Evolutionary conservation across 1,140 invertebrate genomes (phyloP).

Genomic region (Heliconius congener): DNA sequence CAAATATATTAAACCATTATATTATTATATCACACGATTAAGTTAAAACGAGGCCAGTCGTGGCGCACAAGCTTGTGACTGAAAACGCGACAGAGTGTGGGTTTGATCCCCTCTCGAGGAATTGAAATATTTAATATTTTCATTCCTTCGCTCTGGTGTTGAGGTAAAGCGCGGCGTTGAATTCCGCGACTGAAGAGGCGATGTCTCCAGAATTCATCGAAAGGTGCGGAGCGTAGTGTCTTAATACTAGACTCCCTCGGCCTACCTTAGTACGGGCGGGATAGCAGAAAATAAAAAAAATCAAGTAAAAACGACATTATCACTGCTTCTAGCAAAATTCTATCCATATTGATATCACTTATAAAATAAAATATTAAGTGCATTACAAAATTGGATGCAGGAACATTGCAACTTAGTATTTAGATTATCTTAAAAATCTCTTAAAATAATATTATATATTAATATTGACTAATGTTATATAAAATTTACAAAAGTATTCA

Average conservation of each 20-base stretch:
- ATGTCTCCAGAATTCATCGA: too few relatives aligned
- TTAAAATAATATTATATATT: background rate
- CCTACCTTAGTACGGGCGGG: too few relatives aligned
- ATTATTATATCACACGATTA: slow-evolving; percentile 14
- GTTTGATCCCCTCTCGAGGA: too few relatives aligned
- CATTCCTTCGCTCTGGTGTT: too few relatives aligned
- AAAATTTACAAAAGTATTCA: background rate
- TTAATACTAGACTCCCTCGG: too few relatives aligned
- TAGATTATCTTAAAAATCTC: background rate
- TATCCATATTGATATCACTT: slow-evolving; percentile 4
- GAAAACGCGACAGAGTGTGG: too few relatives aligned
- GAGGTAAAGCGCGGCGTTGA: too few relatives aligned
- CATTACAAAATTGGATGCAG: slow-evolving; percentile 2
- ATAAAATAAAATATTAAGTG: background rate
- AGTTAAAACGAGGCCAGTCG: background rate
- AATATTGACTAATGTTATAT: background rate
- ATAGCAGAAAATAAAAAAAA: too few relatives aligned
- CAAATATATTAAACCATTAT: background rate
- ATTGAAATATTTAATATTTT: too few relatives aligned
- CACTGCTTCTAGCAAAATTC: slow-evolving; percentile 23
- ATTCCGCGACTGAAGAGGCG: too few relatives aligned
- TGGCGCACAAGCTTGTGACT: too few relatives aligned
- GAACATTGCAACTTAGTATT: background rate
- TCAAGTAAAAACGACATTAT: background rate
- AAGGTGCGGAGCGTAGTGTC: too few relatives aligned